Evolutionary conservation across 2,797 vertebrate species (phyloP), one percentile per base, ranked within the genome.

Genomic region (Rhinatrema bivittatum): DNA sequence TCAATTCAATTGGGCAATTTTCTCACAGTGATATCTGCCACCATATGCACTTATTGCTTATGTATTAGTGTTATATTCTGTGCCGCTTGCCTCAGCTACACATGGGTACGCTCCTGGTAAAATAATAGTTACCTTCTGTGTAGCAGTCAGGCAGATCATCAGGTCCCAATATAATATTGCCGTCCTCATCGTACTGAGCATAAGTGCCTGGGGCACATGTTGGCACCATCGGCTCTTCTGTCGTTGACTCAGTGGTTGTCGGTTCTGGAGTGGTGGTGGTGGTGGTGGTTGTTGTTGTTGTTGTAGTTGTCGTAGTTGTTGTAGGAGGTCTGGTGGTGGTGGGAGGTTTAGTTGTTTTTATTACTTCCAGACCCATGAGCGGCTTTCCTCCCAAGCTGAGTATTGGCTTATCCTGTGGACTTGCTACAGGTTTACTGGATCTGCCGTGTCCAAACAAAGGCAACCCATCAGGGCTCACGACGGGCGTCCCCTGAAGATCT

Each of bases 311-410:
- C 2, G 29, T 46, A 9, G 43, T 62, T 2, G 71, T 65, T 13
- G 63, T 69, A 14, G 52, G 69, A 2, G 70, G 77, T 1, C 53
- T 53, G 9, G 82, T 85, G 29, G 85, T 84, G 29, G 75, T 58
- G 3, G 76, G 65, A 22, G 8, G 42, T 5, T 50, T 68, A 23
- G 78, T 91, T 32, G 52, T 78, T 56, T 65, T 86, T 50, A 86
- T 50, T 46, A 76, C 79, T 65, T 94, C 87, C 72, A 99, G 79
- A 34, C 94, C 96, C 51, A 91, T 79, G 7, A 98, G 21, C 18
- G 88, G 93, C 58, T 95, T 97, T 23, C 95, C 95, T 68, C 94
- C 95, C 15, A 98, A 77, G 54, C 87, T 94, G 45, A 97, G 72
- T 41, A 94, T 68, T 31, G 84, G 74, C 50, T 89, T 97, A 17